Conservation (phyloP, 2,113 vertebrate genomes). For the Myodes glareolus region DNA sequence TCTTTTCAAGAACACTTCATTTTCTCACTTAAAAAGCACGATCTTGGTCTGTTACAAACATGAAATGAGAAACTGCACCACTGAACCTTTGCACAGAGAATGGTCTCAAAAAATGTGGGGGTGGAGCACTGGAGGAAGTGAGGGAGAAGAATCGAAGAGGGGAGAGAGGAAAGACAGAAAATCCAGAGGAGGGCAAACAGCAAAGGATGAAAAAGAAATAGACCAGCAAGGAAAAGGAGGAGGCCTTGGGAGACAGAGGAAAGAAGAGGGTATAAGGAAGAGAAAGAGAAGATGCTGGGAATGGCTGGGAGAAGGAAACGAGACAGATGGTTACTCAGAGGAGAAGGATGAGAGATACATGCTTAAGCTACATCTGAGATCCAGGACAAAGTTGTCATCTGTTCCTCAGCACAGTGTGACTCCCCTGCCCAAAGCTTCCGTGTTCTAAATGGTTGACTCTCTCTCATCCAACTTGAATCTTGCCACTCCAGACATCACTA, state of each 20-base stretch:
- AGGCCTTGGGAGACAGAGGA: neutral
- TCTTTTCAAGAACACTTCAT: slow-evolving; percentile 6
- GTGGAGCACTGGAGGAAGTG: neutral
- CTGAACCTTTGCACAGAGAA: slow-evolving; percentile 2
- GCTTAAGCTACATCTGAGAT: neutral
- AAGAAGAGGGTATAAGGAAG: neutral
- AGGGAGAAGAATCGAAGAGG: neutral
- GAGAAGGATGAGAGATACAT: neutral
- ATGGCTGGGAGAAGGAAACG: too few species aligned
- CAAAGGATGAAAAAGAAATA: neutral
- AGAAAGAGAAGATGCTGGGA: neutral
- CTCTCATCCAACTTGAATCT: slow-evolving; percentile 16
- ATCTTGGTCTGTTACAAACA: neutral
- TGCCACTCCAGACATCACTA: slow-evolving; percentile 37
- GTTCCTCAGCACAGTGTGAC: neutral
- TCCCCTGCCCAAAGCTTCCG: neutral
- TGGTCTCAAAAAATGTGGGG: neutral
- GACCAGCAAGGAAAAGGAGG: neutral
- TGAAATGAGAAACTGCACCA: neutral
- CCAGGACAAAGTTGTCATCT: neutral
- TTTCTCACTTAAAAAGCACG: slow-evolving; percentile 26
- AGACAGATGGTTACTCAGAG: neutral
- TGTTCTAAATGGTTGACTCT: neutral
- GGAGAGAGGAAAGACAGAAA: neutral
- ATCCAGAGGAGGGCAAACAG: neutral